Base-by-base conservation (phyloP, 2,797 vertebrate genomes). In the Serranus cabrilla region DNA sequence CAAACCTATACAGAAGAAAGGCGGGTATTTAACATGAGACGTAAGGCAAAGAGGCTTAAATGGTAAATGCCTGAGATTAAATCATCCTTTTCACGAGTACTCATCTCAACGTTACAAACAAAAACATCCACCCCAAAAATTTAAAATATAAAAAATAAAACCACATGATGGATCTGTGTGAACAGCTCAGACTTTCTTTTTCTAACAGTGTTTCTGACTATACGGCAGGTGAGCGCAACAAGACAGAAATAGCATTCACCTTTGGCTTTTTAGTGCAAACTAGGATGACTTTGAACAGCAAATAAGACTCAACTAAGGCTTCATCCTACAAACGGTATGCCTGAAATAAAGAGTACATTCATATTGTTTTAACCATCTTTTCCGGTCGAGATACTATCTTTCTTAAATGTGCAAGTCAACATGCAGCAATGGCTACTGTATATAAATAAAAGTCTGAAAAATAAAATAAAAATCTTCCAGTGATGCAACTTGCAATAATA, bases 191-290 rank as follows among this genome's bases (percentile, higher is more conserved):
- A 55, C 43, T 23, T 49, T 43, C 3, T 20, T 50, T 59, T 70
- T 54, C 66, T 12, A 54, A 71, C 82, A 85, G 72, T 49, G 57
- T 76, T 87, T 81, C 40, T n/a, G 37, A 74, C 40, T 40, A 49
- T 62, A 75, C 17, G 65, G 46, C 39, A 64, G 58, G 40, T 66
- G 34, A 69, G 13, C 71, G 55, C 54, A 74, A 58, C 50, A 76
- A 46, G 52, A 64, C 31, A 27, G 34, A 46, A 64, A 62, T 34
- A 59, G 63, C 20, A 68, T 57, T 80, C n/a, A 56, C 14, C 72
- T 78, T 78, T 64, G 80, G 64, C 40, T 73, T 87, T 84, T 82
- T 80, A 74, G 78, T 90, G 84, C 81, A 91, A 89, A 86, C 49
- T 25, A 79, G 23, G 52, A 73, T 49, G 61, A 70, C 1, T 25